Conservation (phyloP, 2,888 invertebrate genomes). For the Ceriagrion tenellum region DNA sequence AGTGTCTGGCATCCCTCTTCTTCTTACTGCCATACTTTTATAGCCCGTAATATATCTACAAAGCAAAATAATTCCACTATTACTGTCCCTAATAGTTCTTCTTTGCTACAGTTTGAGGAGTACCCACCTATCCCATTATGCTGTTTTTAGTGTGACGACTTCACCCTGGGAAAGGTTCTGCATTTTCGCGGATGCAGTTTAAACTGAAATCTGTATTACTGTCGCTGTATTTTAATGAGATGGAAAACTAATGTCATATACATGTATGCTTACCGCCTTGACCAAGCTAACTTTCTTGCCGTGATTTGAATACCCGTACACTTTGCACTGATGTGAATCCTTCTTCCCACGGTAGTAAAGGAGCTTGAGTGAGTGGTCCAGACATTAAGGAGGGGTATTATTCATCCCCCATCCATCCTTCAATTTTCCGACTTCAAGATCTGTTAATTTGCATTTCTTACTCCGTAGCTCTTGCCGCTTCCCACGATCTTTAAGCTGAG, state of each 20-base stretch:
- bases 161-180: background rate
- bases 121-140: too few relatives aligned
- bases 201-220: background rate
- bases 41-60: too few relatives aligned
- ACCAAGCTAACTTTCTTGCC: background rate
- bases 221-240: background rate
- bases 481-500: slow-evolving; percentile 33
- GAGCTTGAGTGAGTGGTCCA: background rate
- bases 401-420: background rate
- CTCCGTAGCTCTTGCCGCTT: background rate
- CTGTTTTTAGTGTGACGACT: too few relatives aligned
- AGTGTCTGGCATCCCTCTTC: too few relatives aligned
- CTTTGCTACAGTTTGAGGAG: too few relatives aligned
- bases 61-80: too few relatives aligned
- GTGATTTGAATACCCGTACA: background rate
- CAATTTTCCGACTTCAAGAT: background rate
- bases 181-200: background rate
- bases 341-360: background rate
- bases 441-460: too few relatives aligned
- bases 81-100: too few relatives aligned
- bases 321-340: background rate
- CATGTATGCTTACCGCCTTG: background rate
- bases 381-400: background rate
- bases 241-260: background rate
- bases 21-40: too few relatives aligned